Percentiles rank a stretch among this genome's conserved stretches.
Evolutionary conservation across 2,888 invertebrate species (phyloP).

Genomic region (Hypolimnas misippus): DNA sequence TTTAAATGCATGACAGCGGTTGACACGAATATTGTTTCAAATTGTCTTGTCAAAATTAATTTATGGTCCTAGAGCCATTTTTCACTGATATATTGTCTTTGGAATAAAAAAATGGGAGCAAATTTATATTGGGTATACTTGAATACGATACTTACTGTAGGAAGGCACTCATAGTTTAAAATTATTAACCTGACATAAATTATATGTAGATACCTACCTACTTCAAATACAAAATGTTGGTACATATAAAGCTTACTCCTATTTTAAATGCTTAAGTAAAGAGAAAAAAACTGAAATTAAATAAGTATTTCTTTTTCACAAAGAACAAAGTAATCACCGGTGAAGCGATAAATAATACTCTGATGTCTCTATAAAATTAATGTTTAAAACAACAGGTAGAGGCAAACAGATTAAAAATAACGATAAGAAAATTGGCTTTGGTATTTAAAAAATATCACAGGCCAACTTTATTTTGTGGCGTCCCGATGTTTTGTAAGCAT

Average conservation of each 20-base stretch:
- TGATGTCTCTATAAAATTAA: constrained; percentile 38
- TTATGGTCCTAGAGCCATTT: neutral
- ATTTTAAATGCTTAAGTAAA: neutral
- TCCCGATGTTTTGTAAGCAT: constrained; percentile 44
- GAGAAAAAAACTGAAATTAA: neutral
- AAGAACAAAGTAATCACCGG: constrained; percentile 35
- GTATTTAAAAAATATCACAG: constrained; percentile 11
- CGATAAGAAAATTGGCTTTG: constrained; percentile 23
- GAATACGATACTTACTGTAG: too few species aligned
- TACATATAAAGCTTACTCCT: neutral
- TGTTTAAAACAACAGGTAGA: constrained; percentile 37
- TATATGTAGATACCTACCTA: neutral
- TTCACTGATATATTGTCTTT: neutral
- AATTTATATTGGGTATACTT: neutral
- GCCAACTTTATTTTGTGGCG: too few species aligned
- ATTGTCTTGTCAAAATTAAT: neutral
- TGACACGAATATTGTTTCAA: neutral
- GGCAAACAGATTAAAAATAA: constrained; percentile 28
- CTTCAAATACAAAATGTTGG: too few species aligned
- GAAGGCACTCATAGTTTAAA: too few species aligned
- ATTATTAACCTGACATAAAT: neutral
- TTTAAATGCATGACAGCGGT: constrained; percentile 9
- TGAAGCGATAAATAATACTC: constrained; percentile 32
- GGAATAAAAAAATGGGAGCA: neutral
- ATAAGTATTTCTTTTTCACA: constrained; percentile 10